A percentile compares a stretch with the other conserved stretches of the same genome.
Conservation (phyloP, 2,888 invertebrate species). For the Monoplex corrugatus region DNA sequence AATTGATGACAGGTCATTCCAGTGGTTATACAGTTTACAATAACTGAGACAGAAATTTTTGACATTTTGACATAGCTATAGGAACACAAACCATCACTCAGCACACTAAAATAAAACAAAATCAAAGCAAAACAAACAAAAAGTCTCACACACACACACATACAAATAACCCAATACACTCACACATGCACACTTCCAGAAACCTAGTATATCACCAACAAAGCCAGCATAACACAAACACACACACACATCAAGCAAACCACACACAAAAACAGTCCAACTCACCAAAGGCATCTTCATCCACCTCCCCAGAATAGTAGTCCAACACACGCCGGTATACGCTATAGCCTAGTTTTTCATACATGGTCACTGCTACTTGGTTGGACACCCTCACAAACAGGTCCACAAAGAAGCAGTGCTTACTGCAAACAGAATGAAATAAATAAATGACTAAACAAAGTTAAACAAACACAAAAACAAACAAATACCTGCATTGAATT, state of each 20-base stretch:
- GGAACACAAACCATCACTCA: no score
- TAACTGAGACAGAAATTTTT: no score
- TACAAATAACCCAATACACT: not conserved
- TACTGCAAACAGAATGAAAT: slow-evolving; percentile 85
- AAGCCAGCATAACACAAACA: not conserved
- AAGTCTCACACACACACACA: not conserved
- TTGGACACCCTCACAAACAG: slow-evolving; percentile 99
- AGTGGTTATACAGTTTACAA: no score
- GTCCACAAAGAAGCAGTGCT: slow-evolving; percentile 98
- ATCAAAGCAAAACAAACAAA: no score
- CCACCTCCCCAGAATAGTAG: slow-evolving; percentile 95
- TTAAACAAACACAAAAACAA: not conserved
- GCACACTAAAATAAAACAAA: no score
- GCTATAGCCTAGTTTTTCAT: slow-evolving; percentile 96
- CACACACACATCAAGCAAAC: not conserved
- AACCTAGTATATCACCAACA: not conserved
- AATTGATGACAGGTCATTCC: no score
- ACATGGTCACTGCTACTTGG: slow-evolving; percentile 98
- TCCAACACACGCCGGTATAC: slow-evolving; percentile 97
- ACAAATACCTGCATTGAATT: not conserved
- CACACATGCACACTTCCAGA: not conserved
- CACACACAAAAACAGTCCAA: not conserved
- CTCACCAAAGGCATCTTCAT: slow-evolving; percentile 98
- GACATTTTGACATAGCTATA: no score
- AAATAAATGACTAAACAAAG: not conserved